These are phyloP conservation scores for Melipona bicolor DNA, from an alignment of 2,888 invertebrate species.

Conservation along the genomic window DNA sequence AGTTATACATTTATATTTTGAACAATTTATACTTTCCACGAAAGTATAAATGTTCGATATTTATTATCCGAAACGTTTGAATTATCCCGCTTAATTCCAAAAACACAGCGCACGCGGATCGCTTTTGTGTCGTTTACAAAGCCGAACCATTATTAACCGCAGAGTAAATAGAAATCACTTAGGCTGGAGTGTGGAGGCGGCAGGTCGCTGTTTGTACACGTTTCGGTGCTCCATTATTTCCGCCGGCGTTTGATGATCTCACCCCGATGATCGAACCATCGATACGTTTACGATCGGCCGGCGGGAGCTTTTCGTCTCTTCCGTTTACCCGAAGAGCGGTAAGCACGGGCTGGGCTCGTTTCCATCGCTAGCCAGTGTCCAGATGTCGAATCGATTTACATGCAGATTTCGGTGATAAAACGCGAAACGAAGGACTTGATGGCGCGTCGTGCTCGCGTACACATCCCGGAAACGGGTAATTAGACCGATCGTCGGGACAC, in stretches of 20 bases:
- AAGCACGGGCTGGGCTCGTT: background rate
- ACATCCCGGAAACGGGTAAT: slow-evolving; percentile 63
- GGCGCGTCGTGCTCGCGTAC: slow-evolving; percentile 34
- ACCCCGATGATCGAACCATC: background rate
- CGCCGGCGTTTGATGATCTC: slow-evolving; percentile 11
- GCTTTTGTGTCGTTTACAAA: background rate
- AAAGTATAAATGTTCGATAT: no score
- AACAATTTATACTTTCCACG: no score
- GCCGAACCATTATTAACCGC: background rate
- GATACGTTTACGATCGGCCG: slow-evolving; percentile 33
- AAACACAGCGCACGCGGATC: no score
- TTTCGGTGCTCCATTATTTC: slow-evolving; percentile 10
- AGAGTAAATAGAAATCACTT: slow-evolving; percentile 22
- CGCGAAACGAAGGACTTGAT: slow-evolving; percentile 47
- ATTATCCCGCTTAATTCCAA: background rate
- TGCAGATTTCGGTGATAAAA: slow-evolving; percentile 46
- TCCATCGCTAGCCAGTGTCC: slow-evolving; percentile 18
- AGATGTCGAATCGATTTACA: slow-evolving; percentile 44
- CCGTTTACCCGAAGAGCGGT: slow-evolving; percentile 13
- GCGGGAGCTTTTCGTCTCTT: slow-evolving; percentile 21
- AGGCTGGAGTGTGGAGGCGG: slow-evolving; percentile 4
- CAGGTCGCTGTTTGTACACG: background rate
- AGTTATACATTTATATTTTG: no score
- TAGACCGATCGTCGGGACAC: slow-evolving; percentile 65
- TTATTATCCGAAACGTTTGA: no score